Evolutionary conservation across 2,797 vertebrate species (phyloP).

Genomic region (Halcyon chelicuti): DNA sequence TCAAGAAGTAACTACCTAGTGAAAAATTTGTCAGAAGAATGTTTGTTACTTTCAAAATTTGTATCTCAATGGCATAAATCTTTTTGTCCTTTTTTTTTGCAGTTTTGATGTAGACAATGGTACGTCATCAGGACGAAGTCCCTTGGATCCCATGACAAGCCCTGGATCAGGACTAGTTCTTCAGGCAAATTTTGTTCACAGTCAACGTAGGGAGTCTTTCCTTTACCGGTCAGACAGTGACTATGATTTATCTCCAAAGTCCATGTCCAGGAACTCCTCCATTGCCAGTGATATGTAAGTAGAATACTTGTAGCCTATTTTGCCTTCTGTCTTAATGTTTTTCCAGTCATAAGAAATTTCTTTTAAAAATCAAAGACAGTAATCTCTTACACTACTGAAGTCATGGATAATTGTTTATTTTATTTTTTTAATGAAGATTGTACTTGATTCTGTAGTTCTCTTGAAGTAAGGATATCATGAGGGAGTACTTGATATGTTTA

Average conservation of each 20-base stretch:
- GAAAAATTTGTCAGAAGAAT: neutral
- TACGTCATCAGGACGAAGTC: constrained; percentile 95
- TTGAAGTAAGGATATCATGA: neutral
- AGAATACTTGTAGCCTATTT: neutral
- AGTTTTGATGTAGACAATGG: constrained; percentile 99
- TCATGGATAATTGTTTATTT: neutral
- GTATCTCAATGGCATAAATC: neutral
- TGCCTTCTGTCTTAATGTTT: neutral
- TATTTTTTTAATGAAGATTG: neutral
- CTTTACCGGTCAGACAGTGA: constrained; percentile 97
- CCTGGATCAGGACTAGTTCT: constrained; percentile 97
- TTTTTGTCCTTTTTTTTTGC: constrained; percentile 7
- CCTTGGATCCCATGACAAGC: constrained; percentile 97
- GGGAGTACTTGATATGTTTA: neutral
- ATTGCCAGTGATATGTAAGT: constrained; percentile 99
- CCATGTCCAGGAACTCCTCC: constrained; percentile 99
- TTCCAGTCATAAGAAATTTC: neutral
- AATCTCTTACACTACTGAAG: neutral
- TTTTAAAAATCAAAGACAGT: neutral
- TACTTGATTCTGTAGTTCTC: neutral
- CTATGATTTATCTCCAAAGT: constrained; percentile 98
- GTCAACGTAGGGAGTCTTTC: constrained; percentile 97
- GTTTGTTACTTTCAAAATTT: neutral
- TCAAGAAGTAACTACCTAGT: neutral
- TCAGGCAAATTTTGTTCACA: constrained; percentile 98